Conservation (phyloP, 1,140 invertebrate species). For the Chelonus insularis region DNA sequence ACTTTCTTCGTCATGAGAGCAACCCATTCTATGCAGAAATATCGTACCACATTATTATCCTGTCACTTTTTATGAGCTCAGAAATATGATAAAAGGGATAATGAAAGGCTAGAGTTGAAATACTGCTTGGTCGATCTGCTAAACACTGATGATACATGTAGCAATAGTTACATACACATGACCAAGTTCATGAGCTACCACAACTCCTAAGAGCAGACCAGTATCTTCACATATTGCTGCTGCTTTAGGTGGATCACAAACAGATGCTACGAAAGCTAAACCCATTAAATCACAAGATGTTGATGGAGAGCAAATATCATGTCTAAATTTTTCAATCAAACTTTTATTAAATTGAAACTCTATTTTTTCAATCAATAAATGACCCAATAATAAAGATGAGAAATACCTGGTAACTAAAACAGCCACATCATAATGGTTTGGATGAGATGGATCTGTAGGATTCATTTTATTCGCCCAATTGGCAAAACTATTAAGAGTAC, state of each 20-base stretch:
- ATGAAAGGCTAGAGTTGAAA: not conserved
- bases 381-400: conserved; percentile 8
- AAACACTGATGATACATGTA: not conserved
- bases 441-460: conserved; percentile 66
- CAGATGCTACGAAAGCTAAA: conserved; percentile 67
- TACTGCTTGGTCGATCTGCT: not conserved
- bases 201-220: conserved; percentile 68
- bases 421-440: conserved; percentile 76
- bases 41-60: not conserved
- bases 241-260: conserved; percentile 66
- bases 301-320: conserved; percentile 65
- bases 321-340: conserved; percentile 45
- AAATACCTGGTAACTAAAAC: conserved; percentile 71
- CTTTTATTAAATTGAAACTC: not conserved
- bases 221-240: conserved; percentile 73
- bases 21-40: conserved; percentile 62
- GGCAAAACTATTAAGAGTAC: conserved; percentile 69
- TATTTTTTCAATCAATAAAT: not conserved
- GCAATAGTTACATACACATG: conserved; percentile 63
- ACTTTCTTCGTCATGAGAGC: conserved; percentile 67
- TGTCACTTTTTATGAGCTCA: not conserved
- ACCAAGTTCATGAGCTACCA: conserved; percentile 73
- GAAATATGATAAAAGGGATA: conserved; percentile 4
- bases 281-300: conserved; percentile 69
- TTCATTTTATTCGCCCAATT: conserved; percentile 72